Conservation (phyloP, 2,113 vertebrate species). For the Bucco capensis region DNA sequence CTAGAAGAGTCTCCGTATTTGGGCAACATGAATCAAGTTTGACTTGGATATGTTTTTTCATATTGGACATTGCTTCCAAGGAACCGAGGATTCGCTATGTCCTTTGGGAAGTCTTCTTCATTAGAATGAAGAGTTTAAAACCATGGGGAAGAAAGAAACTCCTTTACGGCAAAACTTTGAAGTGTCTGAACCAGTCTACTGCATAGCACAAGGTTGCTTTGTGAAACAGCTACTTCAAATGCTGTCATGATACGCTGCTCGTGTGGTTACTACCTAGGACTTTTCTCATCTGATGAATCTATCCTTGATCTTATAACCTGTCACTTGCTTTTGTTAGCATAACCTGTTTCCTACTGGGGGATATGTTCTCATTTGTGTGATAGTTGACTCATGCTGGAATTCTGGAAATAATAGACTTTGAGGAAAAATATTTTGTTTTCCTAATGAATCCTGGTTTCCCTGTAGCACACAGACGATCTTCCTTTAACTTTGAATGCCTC, state of each 20-base stretch:
- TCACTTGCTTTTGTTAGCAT: neutral
- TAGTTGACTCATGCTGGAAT: neutral
- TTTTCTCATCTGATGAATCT: neutral
- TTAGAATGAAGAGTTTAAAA: neutral
- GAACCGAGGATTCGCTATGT: neutral
- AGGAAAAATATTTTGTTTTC: neutral
- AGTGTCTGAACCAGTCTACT: neutral
- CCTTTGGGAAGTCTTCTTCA: neutral
- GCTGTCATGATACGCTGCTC: neutral
- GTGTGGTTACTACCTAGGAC: neutral
- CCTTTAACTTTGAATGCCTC: constrained; percentile 99
- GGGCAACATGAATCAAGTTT: too few species aligned
- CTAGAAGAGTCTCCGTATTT: neutral
- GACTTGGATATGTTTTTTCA: neutral
- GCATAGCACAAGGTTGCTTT: neutral
- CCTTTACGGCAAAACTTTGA: neutral
- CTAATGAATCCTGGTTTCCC: neutral
- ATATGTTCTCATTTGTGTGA: neutral
- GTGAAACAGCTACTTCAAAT: neutral
- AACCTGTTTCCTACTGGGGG: neutral
- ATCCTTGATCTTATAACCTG: neutral
- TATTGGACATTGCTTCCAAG: neutral
- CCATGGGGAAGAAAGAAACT: neutral
- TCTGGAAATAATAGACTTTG: neutral
- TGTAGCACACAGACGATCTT: constrained; percentile 88